Conservation (phyloP, 1,140 invertebrate species). For the Lasioglossum baleicum region DNA sequence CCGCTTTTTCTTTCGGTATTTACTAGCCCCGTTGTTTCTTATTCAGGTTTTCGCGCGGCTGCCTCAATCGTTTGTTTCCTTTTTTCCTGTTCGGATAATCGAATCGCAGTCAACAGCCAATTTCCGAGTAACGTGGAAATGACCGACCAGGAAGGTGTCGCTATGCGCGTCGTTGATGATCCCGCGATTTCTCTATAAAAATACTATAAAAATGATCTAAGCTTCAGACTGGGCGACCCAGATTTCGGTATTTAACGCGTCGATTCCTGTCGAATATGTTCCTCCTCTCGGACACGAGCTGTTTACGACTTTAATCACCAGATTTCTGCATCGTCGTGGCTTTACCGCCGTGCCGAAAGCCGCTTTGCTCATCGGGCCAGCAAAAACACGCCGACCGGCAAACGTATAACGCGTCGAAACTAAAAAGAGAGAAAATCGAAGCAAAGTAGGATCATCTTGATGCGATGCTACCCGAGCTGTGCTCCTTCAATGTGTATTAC, state of each 20-base stretch:
- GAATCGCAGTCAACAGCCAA: no score
- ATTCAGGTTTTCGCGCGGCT: neutral
- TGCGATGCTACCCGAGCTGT: neutral
- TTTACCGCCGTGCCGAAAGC: neutral
- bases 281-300: neutral
- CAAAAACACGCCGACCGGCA: neutral
- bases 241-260: conserved; percentile 15
- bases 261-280: conserved; percentile 4
- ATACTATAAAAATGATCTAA: no score
- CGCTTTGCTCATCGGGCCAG: conserved; percentile 9
- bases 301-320: conserved; percentile 20
- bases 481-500: no score
- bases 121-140: no score
- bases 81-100: no score
- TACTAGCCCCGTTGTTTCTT: conserved; percentile 15
- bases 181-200: no score
- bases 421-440: neutral
- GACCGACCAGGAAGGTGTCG: no score
- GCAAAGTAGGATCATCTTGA: neutral
- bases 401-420: no score
- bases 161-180: no score
- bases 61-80: no score
- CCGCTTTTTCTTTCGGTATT: conserved; percentile 38
- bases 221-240: neutral
- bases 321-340: conserved; percentile 12